These are phyloP conservation scores for Lithobates sylvaticus DNA, from an alignment of 2,797 vertebrate genomes.

Conservation along the genomic window DNA sequence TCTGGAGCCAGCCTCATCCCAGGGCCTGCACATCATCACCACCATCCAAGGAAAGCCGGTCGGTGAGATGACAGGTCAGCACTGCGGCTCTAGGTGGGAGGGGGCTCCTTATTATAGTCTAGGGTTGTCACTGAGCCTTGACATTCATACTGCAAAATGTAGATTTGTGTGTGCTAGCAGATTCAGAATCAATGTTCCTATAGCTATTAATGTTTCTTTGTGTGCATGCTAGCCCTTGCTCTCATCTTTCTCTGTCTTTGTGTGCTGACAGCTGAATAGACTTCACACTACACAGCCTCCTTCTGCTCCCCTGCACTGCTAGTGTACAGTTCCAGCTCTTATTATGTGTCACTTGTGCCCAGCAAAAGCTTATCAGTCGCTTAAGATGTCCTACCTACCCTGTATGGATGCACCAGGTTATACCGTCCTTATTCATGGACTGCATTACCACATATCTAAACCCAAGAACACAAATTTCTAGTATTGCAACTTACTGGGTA, in stretches of 20 bases:
- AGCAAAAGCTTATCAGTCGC: not conserved
- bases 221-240: not conserved
- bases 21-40: conserved; percentile 4
- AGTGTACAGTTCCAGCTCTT: not conserved
- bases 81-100: conserved; percentile 42
- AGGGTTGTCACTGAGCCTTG: not conserved
- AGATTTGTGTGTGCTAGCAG: not conserved
- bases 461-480: too few species aligned
- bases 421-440: too few species aligned
- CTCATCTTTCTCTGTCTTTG: conserved; percentile 7
- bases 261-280: not conserved
- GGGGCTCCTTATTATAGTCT: not conserved
- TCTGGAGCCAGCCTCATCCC: not conserved
- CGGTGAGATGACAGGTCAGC: conserved; percentile 52
- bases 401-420: too few species aligned
- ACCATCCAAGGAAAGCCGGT: not conserved
- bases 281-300: not conserved
- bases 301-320: not conserved
- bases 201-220: not conserved
- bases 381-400: too few species aligned
- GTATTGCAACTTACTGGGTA: too few species aligned
- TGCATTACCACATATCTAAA: too few species aligned
- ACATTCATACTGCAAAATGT: not conserved
- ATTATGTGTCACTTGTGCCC: not conserved
- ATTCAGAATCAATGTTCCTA: not conserved